Evolutionary conservation across 2,113 vertebrate species (phyloP), one percentile per base, ranked within the genome.

Genomic region (Clarias batrachus): DNA sequence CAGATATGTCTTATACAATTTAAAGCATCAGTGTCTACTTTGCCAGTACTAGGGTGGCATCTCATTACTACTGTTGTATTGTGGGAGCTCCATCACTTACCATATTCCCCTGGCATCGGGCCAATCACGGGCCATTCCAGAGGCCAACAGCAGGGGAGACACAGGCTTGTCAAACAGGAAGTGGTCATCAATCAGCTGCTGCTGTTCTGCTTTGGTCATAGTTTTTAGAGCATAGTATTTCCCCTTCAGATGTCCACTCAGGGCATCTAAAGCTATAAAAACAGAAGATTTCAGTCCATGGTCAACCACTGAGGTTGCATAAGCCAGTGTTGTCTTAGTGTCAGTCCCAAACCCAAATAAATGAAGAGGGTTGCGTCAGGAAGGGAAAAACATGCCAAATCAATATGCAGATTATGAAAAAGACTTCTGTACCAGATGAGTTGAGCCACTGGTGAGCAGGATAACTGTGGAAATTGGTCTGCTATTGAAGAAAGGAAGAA

Each of bases 91-190:
- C 0, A 16, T 30, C 27, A 87, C 96, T 92, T 91, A 99, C 98
- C 98, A 99, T 90, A 99, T 99, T 48, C 98, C 98, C 21, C 97
- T 94, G 91, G 94, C 98, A 80, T 99, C 98, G 0, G 97, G 97
- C 97, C 98, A 99, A 89, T 99, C 97, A 0, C 98, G 95, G 88
- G 93, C 96, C 98, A 99, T 99, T 71, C 98, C 98, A 27, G 98
- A 97, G 68, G 97, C 96, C 94, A 99, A 92, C 54, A 99, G 95
- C 86, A 99, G 96, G 71, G 98, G 98, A 90, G 97, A 99, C 87
- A 99, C 96, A 0, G 98, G 98, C 92, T 99, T 99, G 93, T 99
- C 97, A 68, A 99, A 99, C 89, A 99, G 95, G 94, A 99, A 99
- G 93, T 99, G 98, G 92, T 99, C 98, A 54, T 99, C 97, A 65